Base-by-base conservation (phyloP, 1,140 invertebrate species). In the Triops longicaudatus region DNA sequence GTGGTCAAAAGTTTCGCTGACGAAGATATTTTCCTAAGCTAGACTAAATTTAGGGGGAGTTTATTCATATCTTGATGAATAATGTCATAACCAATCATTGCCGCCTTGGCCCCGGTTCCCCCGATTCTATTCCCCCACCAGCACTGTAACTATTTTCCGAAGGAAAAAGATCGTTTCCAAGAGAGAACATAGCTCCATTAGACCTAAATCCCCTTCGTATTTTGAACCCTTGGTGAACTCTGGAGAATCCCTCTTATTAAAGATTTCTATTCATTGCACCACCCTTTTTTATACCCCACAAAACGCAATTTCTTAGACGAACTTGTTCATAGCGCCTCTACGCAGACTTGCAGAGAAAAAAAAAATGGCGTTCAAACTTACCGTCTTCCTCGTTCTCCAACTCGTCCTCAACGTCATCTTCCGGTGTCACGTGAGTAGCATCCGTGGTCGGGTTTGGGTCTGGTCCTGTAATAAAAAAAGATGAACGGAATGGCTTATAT, bases 211-310 rank as follows among this genome's bases (percentile, higher is more conserved):
- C 50, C n/a, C 14, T n/a, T 9, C 6, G 17, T 63, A 17, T 63
- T 63, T 63, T 17, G 50, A 63, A 63, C 50, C 50, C 50, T 22
- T 63, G 10, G 0, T 4, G 17, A 63, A 63, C 50, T 14, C n/a
- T 14, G 31, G 31, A 63, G 50, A 63, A 63, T 63, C 50, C 50
- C 50, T 37, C 50, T 63, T 63, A 63, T 63, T 63, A 63, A 22
- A 22, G 50, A 63, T 63, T 63, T 17, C 50, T 63, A 63, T 63
- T 63, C 50, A 63, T 63, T 63, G 50, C n/a, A 63, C 50, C 50
- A 17, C 50, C 22, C 44, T 63, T 7, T 63, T 63, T 63, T 63
- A 63, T 63, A 9, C 44, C 44, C 14, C 44, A 12, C 44, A 14
- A 63, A 63, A 22, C 50, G 50, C 50, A 63, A 63, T 63, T 63